Conservation (phyloP, 2,113 vertebrate genomes). For the Nesoenas mayeri region DNA sequence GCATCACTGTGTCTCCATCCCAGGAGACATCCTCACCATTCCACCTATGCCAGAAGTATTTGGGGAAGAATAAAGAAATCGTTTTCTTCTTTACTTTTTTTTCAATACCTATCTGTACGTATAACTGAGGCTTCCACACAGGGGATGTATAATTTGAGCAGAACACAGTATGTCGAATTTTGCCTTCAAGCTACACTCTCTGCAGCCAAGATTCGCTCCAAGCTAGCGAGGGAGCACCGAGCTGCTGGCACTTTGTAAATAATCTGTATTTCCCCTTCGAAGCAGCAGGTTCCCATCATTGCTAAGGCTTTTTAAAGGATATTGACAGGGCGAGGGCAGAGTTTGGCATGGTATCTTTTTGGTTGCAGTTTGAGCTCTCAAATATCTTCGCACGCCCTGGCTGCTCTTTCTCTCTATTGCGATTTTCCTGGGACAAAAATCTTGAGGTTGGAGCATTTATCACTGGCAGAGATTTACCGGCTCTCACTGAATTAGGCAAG, state of each 20-base stretch:
- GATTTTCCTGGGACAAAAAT: constrained; percentile 14
- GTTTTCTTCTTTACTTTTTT: background rate
- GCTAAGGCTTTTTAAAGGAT: background rate
- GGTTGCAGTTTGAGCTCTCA: background rate
- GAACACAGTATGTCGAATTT: background rate
- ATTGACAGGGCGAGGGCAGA: background rate
- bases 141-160: background rate
- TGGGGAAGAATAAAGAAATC: background rate
- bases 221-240: background rate
- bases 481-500: background rate
- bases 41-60: background rate
- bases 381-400: rapidly evolving
- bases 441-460: background rate
- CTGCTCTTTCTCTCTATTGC: background rate
- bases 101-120: background rate
- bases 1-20: background rate
- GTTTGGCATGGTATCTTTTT: background rate
- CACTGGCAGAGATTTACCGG: background rate
- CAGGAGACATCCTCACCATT: background rate
- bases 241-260: background rate
- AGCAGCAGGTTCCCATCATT: background rate
- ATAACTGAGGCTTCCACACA: background rate
- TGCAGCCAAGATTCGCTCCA: background rate
- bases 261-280: background rate
- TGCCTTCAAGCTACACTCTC: background rate